phyloP scores from a whole-genome alignment of 1,140 invertebrate genomes.

The Laupala kohalensis region DNA sequence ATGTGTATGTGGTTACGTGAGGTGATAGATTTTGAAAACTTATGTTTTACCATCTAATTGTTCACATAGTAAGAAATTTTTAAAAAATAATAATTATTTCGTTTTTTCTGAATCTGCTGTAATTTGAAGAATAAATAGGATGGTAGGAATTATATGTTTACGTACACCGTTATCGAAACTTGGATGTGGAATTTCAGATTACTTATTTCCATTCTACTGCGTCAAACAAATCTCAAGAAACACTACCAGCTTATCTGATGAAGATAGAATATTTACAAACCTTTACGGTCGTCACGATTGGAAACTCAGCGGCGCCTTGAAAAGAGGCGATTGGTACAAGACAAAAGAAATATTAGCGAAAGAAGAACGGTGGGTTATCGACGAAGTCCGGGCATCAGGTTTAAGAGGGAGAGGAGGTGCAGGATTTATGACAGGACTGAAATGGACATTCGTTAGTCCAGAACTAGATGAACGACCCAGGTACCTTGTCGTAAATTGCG shows the following conservation, averaged over 20 bases:
- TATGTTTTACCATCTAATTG: no score
- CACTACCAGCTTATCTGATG: constrained; percentile 49
- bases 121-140: no score
- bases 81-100: no score
- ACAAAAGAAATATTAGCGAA: constrained; percentile 36
- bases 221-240: no score
- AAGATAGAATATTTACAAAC: constrained; percentile 59
- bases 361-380: constrained; percentile 26
- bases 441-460: constrained; percentile 72
- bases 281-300: constrained; percentile 59
- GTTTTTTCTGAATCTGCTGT: no score
- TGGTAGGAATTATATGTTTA: no score
- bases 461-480: constrained; percentile 48
- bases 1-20: no score
- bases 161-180: no score
- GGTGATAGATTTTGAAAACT: no score
- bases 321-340: constrained; percentile 56
- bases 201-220: no score
- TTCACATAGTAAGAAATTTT: no score
- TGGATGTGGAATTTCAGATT: no score
- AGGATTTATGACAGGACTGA: constrained; percentile 63
- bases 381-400: constrained; percentile 56
- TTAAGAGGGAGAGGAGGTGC: constrained; percentile 63
- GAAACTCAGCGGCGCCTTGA: constrained; percentile 45
- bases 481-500: constrained; percentile 65